Conservation (phyloP, 92 coral and sea anemone genomes). For the Diadumene lineata region DNA sequence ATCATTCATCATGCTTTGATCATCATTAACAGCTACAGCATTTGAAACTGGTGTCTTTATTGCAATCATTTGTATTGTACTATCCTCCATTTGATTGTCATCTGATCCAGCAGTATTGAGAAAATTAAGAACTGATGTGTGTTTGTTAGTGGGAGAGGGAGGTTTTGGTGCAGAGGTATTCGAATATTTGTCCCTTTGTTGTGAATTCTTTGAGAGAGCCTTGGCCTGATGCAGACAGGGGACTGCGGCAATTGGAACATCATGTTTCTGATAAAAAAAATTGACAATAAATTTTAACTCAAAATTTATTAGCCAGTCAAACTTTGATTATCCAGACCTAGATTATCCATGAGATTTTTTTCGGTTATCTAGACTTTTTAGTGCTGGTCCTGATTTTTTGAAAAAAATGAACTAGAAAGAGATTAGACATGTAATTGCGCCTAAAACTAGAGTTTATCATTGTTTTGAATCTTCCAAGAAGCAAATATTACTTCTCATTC, state of each 20-base stretch:
- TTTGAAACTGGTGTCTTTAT: background rate
- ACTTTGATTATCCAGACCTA: too few species aligned
- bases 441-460: too few species aligned
- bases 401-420: too few species aligned
- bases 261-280: constrained; percentile 78
- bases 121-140: constrained; percentile 32
- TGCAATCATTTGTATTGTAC: background rate
- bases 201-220: constrained; percentile 33
- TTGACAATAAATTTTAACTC: background rate
- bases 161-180: background rate
- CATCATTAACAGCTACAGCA: background rate
- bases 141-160: background rate
- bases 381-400: too few species aligned
- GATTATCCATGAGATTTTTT: too few species aligned
- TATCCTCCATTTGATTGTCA: background rate
- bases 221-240: constrained; percentile 90
- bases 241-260: constrained; percentile 91
- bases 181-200: background rate
- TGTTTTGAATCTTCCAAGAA: too few species aligned
- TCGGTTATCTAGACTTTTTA: too few species aligned
- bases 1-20: background rate
- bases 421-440: too few species aligned
- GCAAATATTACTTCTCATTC: too few species aligned
- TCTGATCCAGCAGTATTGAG: constrained; percentile 41
- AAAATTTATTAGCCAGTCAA: background rate